Percentiles rank a stretch among this genome's conserved stretches.
phyloP scores from a whole-genome alignment of 2,797 vertebrate species.

The Eleutherodactylus coqui region DNA sequence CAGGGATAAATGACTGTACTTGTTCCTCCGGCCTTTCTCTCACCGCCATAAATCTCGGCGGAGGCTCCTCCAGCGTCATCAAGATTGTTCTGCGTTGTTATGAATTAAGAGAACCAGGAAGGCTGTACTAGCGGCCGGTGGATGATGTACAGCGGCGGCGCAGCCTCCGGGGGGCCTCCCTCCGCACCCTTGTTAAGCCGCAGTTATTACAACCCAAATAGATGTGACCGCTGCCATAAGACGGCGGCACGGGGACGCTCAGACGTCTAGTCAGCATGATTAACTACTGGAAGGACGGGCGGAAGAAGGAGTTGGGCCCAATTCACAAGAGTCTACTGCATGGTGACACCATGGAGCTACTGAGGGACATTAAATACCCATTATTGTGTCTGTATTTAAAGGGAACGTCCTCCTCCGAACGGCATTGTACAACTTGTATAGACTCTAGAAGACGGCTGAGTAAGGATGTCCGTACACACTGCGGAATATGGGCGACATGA shows the following conservation, averaged over 20 bases:
- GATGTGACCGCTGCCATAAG: slow-evolving; percentile 40
- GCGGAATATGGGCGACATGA: no score
- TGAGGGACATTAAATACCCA: background rate
- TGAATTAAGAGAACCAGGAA: slow-evolving; percentile 19
- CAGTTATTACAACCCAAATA: slow-evolving; percentile 40
- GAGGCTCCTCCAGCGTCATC: background rate
- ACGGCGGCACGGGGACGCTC: background rate
- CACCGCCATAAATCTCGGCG: slow-evolving; percentile 36
- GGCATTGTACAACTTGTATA: no score
- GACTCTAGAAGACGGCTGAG: no score
- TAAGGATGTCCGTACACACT: no score
- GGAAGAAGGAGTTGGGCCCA: background rate
- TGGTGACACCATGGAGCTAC: background rate
- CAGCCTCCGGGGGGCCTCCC: background rate
- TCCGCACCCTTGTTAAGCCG: slow-evolving; percentile 41
- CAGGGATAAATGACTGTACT: slow-evolving; percentile 28
- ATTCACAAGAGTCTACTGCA: background rate
- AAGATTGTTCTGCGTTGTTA: slow-evolving; percentile 39
- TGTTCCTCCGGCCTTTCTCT: slow-evolving; percentile 29
- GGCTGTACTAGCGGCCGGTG: slow-evolving; percentile 32
- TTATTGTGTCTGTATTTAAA: background rate
- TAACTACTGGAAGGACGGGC: background rate
- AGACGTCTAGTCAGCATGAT: slow-evolving; percentile 18
- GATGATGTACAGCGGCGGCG: background rate
- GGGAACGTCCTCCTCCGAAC: no score